These are phyloP conservation scores for Philonicus albiceps DNA, from an alignment of 2,888 invertebrate species.

Conservation along the genomic window DNA sequence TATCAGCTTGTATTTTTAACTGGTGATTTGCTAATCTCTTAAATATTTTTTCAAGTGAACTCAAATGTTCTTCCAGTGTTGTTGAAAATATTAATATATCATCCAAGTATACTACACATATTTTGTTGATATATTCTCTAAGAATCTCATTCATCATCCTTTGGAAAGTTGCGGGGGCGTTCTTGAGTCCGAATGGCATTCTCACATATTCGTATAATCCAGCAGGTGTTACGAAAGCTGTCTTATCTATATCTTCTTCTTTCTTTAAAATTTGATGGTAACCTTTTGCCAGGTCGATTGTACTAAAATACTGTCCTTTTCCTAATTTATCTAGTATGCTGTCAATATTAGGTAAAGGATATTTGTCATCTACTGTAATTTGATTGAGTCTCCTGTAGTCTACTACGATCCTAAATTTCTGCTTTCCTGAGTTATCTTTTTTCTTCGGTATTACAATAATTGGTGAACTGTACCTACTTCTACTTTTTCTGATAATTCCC, in stretches of 20 bases:
- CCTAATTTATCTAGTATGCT: not conserved
- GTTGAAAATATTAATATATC: not conserved
- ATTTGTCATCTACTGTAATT: not conserved
- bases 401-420: not conserved
- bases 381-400: not conserved
- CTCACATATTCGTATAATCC: too few relatives aligned
- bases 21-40: not conserved
- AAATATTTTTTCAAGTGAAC: not conserved
- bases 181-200: too few relatives aligned
- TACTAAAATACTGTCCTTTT: not conserved
- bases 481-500: not conserved
- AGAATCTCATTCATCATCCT: not conserved
- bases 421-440: conserved; percentile 5
- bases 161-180: conserved; percentile 13
- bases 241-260: too few relatives aligned
- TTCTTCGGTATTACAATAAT: not conserved
- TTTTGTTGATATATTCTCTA: conserved; percentile 27
- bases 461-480: not conserved
- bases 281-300: not conserved
- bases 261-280: not conserved
- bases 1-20: not conserved
- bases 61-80: not conserved
- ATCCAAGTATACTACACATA: conserved; percentile 8
- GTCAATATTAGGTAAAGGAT: not conserved
- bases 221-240: too few relatives aligned